Evolutionary conservation across 2,888 invertebrate species (phyloP), one percentile per base, ranked within the genome.

Genomic region (Pseudococcus longispinus): DNA sequence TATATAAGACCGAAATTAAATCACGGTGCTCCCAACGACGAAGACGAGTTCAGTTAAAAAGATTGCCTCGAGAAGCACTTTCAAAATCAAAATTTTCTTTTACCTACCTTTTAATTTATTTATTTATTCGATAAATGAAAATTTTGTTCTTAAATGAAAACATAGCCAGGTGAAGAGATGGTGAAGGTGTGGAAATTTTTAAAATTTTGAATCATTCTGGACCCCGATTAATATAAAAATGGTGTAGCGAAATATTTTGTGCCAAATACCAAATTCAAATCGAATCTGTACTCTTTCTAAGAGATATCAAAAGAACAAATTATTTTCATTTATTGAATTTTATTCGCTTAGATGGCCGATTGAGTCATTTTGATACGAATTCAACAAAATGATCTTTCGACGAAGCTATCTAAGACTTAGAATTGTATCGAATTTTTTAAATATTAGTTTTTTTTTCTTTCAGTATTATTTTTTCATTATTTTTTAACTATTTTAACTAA

Each of bases 31-130:
- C 23, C 18, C 20, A 23, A 13, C 9, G 83, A 83, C 18, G 83
- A 82, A 9, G 82, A 82, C 6, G 87, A 83, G 65, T 87, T 82
- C 42, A 82, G 87, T 44, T 87, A 80, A 82, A 29, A n/a, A 29
- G 29, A 55, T 2, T 29, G 6, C 0, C n/a, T 82, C 23, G 6
- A 11, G 13, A 0, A n/a, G 82, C 51, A 8, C 29, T 51, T 83
- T 20, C 42, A 82, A 80, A 42, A 83, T 83, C 83, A 83, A 83
- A 82, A 83, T 51, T 83, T 55, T 82, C 15, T 74, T 37, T 80
- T 80, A 55, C 29, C 55, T n/a, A n/a, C 51, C 44, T 46, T 83
- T 44, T 46, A 46, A 83, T 26, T 83, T 23, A 83, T 83, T 83
- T 37, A 13, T n/a, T 4, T 44, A 84, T 84, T 26, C 84, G 32